Percentiles rank a stretch among this genome's conserved stretches.
These are phyloP conservation scores for Troides oblongomaculatus DNA, from an alignment of 2,888 invertebrate genomes.

Conservation along the genomic window DNA sequence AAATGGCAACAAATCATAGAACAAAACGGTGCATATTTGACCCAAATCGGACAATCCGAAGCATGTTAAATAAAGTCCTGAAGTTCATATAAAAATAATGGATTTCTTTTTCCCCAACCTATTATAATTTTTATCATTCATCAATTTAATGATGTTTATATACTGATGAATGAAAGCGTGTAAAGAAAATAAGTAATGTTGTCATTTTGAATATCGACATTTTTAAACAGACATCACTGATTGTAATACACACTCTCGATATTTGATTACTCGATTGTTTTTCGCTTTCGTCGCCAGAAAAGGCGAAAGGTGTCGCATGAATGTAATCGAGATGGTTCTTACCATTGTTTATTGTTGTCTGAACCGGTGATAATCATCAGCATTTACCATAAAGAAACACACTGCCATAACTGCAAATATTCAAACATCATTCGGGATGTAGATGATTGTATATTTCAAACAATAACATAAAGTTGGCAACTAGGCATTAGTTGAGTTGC, in stretches of 20 bases:
- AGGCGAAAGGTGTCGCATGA: constrained; percentile 28
- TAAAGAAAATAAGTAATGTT: not conserved
- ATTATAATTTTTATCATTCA: no score
- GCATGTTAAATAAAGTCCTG: no score
- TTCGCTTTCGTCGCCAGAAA: constrained; percentile 26
- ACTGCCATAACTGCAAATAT: not conserved
- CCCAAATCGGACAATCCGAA: no score
- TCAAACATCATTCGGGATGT: not conserved
- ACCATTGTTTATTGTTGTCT: constrained; percentile 30
- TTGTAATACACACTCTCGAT: constrained; percentile 2
- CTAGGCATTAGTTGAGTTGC: no score
- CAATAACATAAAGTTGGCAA: no score
- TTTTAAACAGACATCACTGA: not conserved
- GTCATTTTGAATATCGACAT: not conserved
- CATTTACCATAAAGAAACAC: constrained; percentile 15
- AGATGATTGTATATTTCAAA: not conserved
- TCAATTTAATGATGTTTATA: no score
- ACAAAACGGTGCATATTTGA: no score
- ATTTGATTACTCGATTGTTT: constrained; percentile 23
- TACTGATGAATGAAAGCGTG: no score
- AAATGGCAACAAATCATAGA: no score
- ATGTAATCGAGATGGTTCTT: constrained; percentile 26
- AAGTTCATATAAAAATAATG: no score
- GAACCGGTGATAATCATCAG: constrained; percentile 15
- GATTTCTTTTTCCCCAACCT: no score